A percentile compares a stretch with the other conserved stretches of the same genome.
Conservation (phyloP, 2,797 vertebrate species). For the Pangasius macronema region DNA sequence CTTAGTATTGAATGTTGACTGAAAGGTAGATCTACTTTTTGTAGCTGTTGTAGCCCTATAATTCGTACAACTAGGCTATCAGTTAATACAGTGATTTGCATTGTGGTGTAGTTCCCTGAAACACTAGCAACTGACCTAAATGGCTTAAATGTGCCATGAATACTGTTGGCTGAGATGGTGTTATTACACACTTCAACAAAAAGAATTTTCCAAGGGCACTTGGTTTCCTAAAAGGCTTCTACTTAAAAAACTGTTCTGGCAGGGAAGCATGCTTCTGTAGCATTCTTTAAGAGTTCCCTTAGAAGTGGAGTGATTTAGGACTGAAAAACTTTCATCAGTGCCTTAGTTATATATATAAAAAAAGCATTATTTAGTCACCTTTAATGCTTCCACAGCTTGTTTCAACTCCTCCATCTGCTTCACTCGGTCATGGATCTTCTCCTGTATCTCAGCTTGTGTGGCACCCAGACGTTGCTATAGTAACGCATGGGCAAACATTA, state of each 20-base stretch:
- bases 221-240: background rate
- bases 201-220: background rate
- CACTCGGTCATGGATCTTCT: conserved; percentile 79
- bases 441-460: conserved; percentile 82
- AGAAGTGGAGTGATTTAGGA: background rate
- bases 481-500: conserved; percentile 25
- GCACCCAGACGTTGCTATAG: conserved; percentile 76
- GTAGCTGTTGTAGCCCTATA: background rate
- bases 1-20: background rate
- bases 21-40: background rate
- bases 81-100: background rate
- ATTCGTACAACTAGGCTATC: background rate
- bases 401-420: conserved; percentile 84
- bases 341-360: background rate
- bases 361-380: conserved; percentile 63
- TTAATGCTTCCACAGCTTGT: conserved; percentile 79
- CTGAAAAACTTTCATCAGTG: background rate
- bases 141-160: background rate
- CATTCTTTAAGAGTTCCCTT: background rate
- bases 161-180: background rate
- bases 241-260: background rate
- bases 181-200: background rate
- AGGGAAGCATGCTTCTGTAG: background rate
- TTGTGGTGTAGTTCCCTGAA: conserved; percentile 15
- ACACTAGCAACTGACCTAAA: background rate